Evolutionary conservation across 2,797 vertebrate genomes (phyloP).

Genomic region (Etheostoma nigrum): DNA sequence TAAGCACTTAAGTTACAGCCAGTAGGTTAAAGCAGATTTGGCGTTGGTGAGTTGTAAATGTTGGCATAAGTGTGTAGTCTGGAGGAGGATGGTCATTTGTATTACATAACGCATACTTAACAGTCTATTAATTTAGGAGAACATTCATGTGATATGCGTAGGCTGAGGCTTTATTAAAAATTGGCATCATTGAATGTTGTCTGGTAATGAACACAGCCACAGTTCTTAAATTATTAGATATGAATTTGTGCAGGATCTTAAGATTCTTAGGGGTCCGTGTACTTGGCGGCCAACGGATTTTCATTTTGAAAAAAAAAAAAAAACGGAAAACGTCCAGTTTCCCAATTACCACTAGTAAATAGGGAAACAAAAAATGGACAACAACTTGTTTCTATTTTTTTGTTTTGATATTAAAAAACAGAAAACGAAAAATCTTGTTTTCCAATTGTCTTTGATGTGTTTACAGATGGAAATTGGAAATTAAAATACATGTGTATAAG

Average conservation of each 20-base stretch:
- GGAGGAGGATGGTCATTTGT: constrained; percentile 35
- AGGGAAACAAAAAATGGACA: no score
- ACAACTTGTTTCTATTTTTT: no score
- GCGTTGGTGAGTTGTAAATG: constrained; percentile 10
- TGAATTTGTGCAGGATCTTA: constrained; percentile 1
- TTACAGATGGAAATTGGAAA: no score
- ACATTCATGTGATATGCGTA: constrained; percentile 29
- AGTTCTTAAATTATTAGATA: background rate
- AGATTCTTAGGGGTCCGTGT: no score
- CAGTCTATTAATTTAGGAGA: constrained; percentile 26
- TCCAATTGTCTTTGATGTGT: no score
- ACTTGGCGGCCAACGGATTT: no score
- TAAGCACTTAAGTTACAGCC: constrained; percentile 30
- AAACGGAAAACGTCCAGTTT: no score
- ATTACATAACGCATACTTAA: constrained; percentile 13
- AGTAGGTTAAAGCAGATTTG: background rate
- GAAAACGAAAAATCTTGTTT: no score
- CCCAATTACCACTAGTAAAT: no score
- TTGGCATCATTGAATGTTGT: constrained; percentile 20
- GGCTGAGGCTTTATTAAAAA: constrained; percentile 19
- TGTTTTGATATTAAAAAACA: no score
- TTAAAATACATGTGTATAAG: no score
- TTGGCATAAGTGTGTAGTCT: constrained; percentile 27
- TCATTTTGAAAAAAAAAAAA: no score
- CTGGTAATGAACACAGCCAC: constrained; percentile 14